Conservation (phyloP, 1,140 invertebrate genomes). For the Anoplophora glabripennis region DNA sequence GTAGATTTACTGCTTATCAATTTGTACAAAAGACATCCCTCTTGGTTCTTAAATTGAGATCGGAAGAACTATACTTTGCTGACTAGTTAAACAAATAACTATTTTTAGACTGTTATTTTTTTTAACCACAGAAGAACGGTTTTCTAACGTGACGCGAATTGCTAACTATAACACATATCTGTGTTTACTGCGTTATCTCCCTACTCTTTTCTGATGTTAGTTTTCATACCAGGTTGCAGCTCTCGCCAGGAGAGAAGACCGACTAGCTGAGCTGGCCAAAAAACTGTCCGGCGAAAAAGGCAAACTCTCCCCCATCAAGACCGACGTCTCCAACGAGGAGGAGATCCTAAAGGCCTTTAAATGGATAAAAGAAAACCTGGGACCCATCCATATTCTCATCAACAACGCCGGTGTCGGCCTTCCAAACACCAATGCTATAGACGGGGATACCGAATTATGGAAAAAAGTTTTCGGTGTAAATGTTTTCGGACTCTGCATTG, state of each 20-base stretch:
- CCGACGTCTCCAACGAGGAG: slow-evolving; percentile 49
- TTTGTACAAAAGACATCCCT: no score
- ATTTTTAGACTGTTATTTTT: no score
- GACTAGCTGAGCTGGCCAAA: slow-evolving; percentile 8
- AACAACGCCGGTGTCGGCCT: slow-evolving; percentile 65
- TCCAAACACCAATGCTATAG: background rate
- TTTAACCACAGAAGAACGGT: no score
- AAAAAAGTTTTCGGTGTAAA: slow-evolving; percentile 24
- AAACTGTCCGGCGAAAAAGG: slow-evolving; percentile 13
- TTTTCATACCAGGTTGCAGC: slow-evolving; percentile 25
- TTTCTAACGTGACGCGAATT: no score
- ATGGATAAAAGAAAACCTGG: slow-evolving; percentile 58
- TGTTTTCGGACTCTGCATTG: slow-evolving; percentile 52
- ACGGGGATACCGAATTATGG: slow-evolving; percentile 18
- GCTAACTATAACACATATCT: no score
- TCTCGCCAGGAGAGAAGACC: slow-evolving; percentile 18
- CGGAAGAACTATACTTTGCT: no score
- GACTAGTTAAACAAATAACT: no score
- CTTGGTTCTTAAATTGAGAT: no score
- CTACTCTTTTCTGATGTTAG: no score
- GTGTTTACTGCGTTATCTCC: no score
- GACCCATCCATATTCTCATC: slow-evolving; percentile 66
- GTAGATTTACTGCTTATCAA: no score
- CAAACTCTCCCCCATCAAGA: slow-evolving; percentile 31
- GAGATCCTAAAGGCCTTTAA: slow-evolving; percentile 65